phyloP scores from a whole-genome alignment of 2,888 invertebrate species.

The Tetragnatha montana region DNA sequence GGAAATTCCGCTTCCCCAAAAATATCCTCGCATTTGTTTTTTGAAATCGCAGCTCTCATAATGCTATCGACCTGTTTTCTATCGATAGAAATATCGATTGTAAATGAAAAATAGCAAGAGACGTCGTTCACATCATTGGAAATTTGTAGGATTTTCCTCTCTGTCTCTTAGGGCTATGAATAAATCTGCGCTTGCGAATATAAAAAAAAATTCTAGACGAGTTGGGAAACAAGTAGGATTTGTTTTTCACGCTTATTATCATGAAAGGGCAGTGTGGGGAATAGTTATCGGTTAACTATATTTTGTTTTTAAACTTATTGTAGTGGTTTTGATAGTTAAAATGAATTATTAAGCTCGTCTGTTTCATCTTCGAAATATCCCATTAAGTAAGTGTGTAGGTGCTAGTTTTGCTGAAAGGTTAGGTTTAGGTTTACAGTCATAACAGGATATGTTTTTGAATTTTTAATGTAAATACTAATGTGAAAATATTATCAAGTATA shows the following conservation, averaged over 20 bases:
- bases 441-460: too few species aligned
- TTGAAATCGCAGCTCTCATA: slow-evolving; percentile 32
- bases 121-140: neutral
- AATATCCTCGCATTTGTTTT: slow-evolving; percentile 30
- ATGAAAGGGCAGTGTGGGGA: neutral
- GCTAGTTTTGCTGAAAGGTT: too few species aligned
- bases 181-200: neutral
- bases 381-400: too few species aligned
- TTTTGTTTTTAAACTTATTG: neutral
- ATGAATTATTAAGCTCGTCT: neutral
- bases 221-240: neutral
- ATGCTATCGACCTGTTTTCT: slow-evolving; percentile 21
- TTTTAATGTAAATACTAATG: too few species aligned
- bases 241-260: neutral
- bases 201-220: neutral
- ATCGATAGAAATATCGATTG: slow-evolving; percentile 33
- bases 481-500: too few species aligned
- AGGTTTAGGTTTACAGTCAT: too few species aligned
- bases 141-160: slow-evolving; percentile 15
- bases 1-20: neutral
- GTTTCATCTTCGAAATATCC: too few species aligned
- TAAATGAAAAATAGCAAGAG: slow-evolving; percentile 20
- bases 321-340: neutral
- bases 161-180: neutral
- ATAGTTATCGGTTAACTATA: neutral